These are phyloP conservation scores for Thera britannica DNA, from an alignment of 2,888 invertebrate species.

Conservation along the genomic window DNA sequence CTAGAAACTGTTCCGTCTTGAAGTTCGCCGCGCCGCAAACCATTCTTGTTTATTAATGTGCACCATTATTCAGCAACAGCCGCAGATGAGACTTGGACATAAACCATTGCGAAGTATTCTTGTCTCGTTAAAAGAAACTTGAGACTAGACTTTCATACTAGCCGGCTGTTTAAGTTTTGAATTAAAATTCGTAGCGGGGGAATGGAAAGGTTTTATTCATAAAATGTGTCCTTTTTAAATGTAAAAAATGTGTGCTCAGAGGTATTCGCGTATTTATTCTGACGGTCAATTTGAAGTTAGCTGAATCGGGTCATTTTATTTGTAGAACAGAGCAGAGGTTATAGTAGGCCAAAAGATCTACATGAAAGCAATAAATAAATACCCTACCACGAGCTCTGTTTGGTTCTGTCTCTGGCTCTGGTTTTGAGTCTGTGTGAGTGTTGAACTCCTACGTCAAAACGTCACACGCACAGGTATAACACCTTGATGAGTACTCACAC, in stretches of 20 bases:
- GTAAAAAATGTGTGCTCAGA: not conserved
- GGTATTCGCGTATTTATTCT: no score
- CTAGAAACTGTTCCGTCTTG: conserved; percentile 44
- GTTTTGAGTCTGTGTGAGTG: no score
- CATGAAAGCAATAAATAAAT: no score
- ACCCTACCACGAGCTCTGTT: no score
- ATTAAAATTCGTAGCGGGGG: conserved; percentile 27
- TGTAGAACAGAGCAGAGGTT: no score
- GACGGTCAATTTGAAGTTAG: no score
- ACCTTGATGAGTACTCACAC: no score
- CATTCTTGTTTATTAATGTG: conserved; percentile 79
- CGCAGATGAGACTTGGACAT: conserved; percentile 76
- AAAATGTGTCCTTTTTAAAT: not conserved
- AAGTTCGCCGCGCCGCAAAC: conserved; percentile 62
- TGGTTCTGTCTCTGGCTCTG: no score
- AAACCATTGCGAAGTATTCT: conserved; percentile 71
- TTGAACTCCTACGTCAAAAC: no score
- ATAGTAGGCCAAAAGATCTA: no score
- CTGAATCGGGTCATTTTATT: no score
- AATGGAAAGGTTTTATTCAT: not conserved
- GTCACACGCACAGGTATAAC: no score
- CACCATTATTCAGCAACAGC: conserved; percentile 74
- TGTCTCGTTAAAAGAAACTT: conserved; percentile 70
- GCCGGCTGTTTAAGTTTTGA: conserved; percentile 52
- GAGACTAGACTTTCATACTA: conserved; percentile 67